A percentile compares a stretch with the other conserved stretches of the same genome.
Evolutionary conservation across 2,797 vertebrate genomes (phyloP).

Genomic region (Schizothorax lantsangensis): DNA sequence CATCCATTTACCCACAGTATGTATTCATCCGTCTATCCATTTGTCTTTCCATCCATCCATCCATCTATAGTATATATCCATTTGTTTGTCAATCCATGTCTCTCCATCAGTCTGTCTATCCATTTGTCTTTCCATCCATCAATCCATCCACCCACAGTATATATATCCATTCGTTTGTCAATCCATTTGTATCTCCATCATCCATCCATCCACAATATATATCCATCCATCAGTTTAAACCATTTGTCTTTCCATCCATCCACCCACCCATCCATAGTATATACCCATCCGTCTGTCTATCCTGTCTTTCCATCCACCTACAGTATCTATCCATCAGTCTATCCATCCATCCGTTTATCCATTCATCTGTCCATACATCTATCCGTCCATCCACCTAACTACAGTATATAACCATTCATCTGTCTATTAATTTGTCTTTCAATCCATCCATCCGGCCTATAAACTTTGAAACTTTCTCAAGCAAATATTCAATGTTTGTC

Average conservation of each 20-base stretch:
- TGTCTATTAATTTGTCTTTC: neutral
- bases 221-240: neutral
- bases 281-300: neutral
- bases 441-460: neutral
- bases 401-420: neutral
- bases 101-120: neutral
- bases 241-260: neutral
- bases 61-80: neutral
- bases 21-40: neutral
- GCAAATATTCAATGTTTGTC: neutral
- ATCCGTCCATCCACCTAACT: accelerated
- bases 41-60: neutral
- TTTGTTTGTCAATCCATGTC: neutral
- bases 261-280: neutral
- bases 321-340: neutral
- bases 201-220: too few relatives aligned
- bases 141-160: neutral
- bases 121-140: neutral
- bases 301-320: neutral
- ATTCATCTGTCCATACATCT: accelerated
- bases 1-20: neutral
- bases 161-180: neutral
- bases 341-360: neutral
- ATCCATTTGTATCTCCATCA: neutral
- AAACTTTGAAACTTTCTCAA: neutral